A percentile compares a stretch with the other conserved stretches of the same genome.
phyloP scores from a whole-genome alignment of 1,140 invertebrate species.

The Drosophila willistoni region DNA sequence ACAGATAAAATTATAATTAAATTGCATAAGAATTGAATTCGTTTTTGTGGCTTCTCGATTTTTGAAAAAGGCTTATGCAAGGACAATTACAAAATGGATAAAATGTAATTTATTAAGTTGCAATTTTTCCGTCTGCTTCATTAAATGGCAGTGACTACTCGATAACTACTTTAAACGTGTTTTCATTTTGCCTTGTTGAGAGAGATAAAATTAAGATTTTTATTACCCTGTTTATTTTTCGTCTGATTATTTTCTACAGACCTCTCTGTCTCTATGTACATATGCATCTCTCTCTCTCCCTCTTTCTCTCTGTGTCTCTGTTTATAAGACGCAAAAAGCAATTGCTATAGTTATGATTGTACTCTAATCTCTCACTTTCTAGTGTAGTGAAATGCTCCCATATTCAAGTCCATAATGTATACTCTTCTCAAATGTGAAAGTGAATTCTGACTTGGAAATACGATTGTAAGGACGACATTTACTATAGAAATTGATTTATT shows the following conservation, averaged over 20 bases:
- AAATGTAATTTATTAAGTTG: constrained; percentile 36
- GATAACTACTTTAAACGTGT: constrained; percentile 29
- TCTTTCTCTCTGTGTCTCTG: background rate
- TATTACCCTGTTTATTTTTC: constrained; percentile 24
- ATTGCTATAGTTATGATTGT: constrained; percentile 29
- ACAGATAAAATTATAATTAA: constrained; percentile 32
- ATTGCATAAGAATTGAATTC: constrained; percentile 6
- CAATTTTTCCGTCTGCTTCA: constrained; percentile 12
- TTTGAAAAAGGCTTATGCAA: constrained; percentile 24
- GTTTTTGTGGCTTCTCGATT: background rate
- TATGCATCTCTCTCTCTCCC: too few relatives aligned
- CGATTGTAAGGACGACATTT: too few relatives aligned
- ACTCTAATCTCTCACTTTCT: constrained; percentile 39
- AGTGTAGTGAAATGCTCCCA: background rate
- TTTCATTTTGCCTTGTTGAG: constrained; percentile 4
- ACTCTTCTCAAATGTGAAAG: too few relatives aligned
- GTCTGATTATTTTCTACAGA: background rate
- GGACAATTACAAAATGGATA: constrained; percentile 35
- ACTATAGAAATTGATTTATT: too few relatives aligned
- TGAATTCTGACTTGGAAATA: too few relatives aligned
- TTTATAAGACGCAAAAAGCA: constrained; percentile 33
- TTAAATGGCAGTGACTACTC: constrained; percentile 8
- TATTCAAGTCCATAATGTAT: too few relatives aligned
- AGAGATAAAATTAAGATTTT: constrained; percentile 49
- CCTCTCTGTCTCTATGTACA: background rate